Conservation (phyloP, 2,113 vertebrate species). For the Etheostoma spectabile region DNA sequence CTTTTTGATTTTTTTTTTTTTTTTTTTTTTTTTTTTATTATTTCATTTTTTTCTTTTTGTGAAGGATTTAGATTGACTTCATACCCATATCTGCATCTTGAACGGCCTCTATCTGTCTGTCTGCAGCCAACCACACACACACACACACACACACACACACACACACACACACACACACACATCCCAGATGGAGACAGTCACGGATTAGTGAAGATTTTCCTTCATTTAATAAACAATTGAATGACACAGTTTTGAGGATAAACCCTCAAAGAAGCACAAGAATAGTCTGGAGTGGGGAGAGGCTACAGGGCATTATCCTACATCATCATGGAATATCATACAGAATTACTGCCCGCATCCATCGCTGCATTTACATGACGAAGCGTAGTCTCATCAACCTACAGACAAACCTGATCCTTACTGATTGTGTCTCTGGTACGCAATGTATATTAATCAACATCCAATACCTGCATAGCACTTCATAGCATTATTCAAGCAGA, state of each 20-base stretch:
- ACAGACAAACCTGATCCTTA: conserved; percentile 46
- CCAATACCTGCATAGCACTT: not conserved
- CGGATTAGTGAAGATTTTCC: conserved; percentile 84
- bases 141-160: conserved; percentile 38
- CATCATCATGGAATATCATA: conserved; percentile 55
- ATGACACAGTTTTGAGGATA: conserved; percentile 80
- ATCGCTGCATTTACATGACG: conserved; percentile 20
- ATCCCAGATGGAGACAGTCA: conserved; percentile 78
- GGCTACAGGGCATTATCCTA: conserved; percentile 58
- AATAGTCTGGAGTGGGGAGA: conserved; percentile 49
- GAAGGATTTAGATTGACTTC: conserved; percentile 67
- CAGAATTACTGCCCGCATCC: conserved; percentile 37
- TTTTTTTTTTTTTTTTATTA: too few species aligned
- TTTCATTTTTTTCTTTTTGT: conserved; percentile 2
- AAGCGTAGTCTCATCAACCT: conserved; percentile 22
- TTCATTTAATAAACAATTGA: conserved; percentile 84
- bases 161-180: conserved; percentile 22
- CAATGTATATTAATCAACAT: conserved; percentile 43
- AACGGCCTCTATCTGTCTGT: conserved; percentile 52
- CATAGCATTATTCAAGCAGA: conserved; percentile 13
- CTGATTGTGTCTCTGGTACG: conserved; percentile 38
- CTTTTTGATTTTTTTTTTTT: conserved; percentile 24
- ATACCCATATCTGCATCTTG: conserved; percentile 64
- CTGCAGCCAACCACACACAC: conserved; percentile 30
- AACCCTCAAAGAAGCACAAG: conserved; percentile 79